Base-by-base conservation (phyloP, 2,888 invertebrate species). In the Erebia palarica region DNA sequence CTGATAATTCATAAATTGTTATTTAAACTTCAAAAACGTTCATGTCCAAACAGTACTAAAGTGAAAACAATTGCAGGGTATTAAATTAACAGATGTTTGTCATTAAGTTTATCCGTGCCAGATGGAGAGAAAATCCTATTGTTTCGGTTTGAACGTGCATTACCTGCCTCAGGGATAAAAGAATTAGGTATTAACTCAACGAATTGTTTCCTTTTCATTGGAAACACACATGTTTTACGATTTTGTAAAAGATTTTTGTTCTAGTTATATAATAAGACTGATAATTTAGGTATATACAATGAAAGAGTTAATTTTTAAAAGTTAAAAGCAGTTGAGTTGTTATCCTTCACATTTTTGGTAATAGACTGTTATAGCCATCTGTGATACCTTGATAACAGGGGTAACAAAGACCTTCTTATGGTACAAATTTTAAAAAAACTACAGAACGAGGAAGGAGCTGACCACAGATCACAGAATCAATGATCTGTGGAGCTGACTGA, bases 211-310 rank as follows among this genome's bases (percentile, higher is more conserved):
- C 60, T 69, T 27, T 65, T 65, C 63, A 71, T 58, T 59, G 66
- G 64, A 59, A 58, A 65, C 72, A 72, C 75, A 75, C 73, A 66
- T 76, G 73, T 75, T 73, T 75, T 74, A 74, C 65, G 68, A 63
- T 21, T 51, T 53, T 64, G n/a, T 21, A 44, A 2, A 58, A 49
- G 61, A 21, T 69, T 65, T n/a, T 51, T 49, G 44, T 36, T 36
- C 36, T 36, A 36, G n/a, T 57, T n/a, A 3, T 47, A 63, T n/a
- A 63, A 63, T 63, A 18, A 49, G 1, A 36, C 36, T 36, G 36
- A 42, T n/a, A 27, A 11, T 44, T 47, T 47, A 47, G 13, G 47
- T 47, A 0, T 13, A 1, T 10, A 47, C 47, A 47, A 11, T 47
- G 11, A 47, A 47, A 11, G 47, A 11, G 47, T 47, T 11, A 13